Evolutionary conservation across 1,140 invertebrate genomes (phyloP).

Genomic region (Dreissena rostriformis): DNA sequence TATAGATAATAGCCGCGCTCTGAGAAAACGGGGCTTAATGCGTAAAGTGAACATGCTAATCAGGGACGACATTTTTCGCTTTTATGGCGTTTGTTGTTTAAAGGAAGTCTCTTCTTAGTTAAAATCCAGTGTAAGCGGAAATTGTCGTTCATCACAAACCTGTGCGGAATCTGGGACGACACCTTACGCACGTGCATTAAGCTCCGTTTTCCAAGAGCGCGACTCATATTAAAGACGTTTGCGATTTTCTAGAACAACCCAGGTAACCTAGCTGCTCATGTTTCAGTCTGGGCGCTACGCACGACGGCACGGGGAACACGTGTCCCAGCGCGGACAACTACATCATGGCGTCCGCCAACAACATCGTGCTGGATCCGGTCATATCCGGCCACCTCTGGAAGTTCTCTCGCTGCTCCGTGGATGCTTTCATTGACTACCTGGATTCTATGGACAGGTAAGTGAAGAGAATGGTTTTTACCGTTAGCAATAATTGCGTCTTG

Average conservation of each 20-base stretch:
- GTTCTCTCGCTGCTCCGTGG: slow-evolving; percentile 70
- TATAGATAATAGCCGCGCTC: no score
- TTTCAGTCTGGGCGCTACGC: slow-evolving; percentile 67
- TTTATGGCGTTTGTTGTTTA: no score
- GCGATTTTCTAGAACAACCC: neutral
- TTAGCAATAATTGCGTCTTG: no score
- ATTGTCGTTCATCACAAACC: neutral
- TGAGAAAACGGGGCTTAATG: no score
- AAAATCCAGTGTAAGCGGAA: neutral
- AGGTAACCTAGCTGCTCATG: neutral
- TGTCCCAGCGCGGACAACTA: slow-evolving; percentile 65
- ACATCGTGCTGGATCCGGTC: neutral
- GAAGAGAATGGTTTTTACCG: no score
- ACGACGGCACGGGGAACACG: slow-evolving; percentile 70
- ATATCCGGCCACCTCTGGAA: slow-evolving; percentile 66
- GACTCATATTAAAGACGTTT: neutral
- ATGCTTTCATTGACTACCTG: slow-evolving; percentile 63
- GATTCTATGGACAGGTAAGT: slow-evolving; percentile 59
- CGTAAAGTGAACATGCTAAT: no score
- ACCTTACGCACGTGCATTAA: neutral
- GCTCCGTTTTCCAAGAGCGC: neutral
- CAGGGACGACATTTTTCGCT: no score
- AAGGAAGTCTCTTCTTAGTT: no score
- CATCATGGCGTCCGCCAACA: slow-evolving; percentile 70
- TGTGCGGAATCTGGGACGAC: neutral